Evolutionary conservation across 2,888 invertebrate species (phyloP), one percentile per base, ranked within the genome.

Genomic region (Athetis lepigone): DNA sequence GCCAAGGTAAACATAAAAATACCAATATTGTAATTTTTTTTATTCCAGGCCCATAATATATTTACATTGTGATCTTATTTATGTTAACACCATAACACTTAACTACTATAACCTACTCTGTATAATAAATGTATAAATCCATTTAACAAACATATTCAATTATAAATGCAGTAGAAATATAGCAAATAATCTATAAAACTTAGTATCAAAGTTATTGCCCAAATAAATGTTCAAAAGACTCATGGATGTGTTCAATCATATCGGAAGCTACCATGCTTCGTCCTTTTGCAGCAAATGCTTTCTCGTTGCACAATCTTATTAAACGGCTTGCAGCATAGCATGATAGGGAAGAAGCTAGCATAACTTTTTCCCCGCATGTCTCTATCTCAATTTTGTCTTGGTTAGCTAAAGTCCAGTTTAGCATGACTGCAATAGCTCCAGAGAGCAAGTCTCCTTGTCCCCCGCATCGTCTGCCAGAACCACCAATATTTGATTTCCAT

Each of bases 391-490:
- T 74, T 61, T 89, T 88, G 19, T 88, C 77, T 60, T 75, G 75
- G 72, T 88, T 87, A 16, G 64, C 64, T 65, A 96, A 85, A 0
- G 96, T 96, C 99, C 99, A 99, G 87, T 96, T 96, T 75, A 97
- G 95, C 89, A 99, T 98, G 39, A 97, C 97, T 3, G 98, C 97
- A 79, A 98, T 92, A 0, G 98, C 96, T 5, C 99, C 99, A 45
- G 98, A 97, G 5, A 99, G 91, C 21, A 99, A 88, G 88, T 99
- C 99, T 0, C 99, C 99, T 92, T 99, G 99, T 0, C 99, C 99
- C 6, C 99, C 99, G 92, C 99, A 99, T 49, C 99, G 95, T 65
- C 99, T 95, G 0, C 97, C 97, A 19, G 98, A 98, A 1, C 99
- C 99, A 43, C 97, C 96, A n/a, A 90, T 86, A 40, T 95, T 94